Evolutionary conservation across 2,888 invertebrate genomes (phyloP).

Genomic region (Perdita meconis): DNA sequence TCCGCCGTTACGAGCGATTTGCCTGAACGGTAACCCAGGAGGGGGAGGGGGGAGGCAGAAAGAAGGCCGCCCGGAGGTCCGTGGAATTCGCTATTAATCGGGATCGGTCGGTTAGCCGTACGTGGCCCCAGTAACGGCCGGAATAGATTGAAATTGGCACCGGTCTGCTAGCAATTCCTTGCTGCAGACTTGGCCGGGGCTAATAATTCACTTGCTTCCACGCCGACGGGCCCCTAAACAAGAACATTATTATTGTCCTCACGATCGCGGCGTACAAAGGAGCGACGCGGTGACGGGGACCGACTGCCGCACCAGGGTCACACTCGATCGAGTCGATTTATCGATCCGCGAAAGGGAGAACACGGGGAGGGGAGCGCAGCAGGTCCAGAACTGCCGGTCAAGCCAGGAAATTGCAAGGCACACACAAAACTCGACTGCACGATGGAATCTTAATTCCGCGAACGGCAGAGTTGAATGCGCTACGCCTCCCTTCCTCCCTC

Average conservation of each 20-base stretch:
- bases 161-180: background rate
- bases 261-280: background rate
- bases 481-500: conserved; percentile 35
- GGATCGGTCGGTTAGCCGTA: conserved; percentile 15
- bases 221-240: background rate
- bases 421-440: conserved; percentile 75
- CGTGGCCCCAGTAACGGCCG: background rate
- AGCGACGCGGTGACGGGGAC: background rate
- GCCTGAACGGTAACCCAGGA: conserved; percentile 40
- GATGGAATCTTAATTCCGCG: conserved; percentile 79
- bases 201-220: conserved; percentile 13
- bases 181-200: background rate
- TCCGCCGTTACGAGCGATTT: conserved; percentile 62
- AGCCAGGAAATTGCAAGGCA: conserved; percentile 79
- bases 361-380: background rate
- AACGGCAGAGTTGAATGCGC: conserved; percentile 64
- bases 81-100: conserved; percentile 35
- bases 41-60: conserved; percentile 44
- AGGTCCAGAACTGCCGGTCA: conserved; percentile 62
- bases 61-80: conserved; percentile 23
- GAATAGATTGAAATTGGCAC: conserved; percentile 28
- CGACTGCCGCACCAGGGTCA: too few relatives aligned
- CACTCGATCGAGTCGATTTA: conserved; percentile 3
- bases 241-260: conserved; percentile 9
- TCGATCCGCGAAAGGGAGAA: conserved; percentile 5